Percentiles rank a stretch among this genome's conserved stretches.
Evolutionary conservation across 1,140 invertebrate genomes (phyloP).

Genomic region (Acromyrmex echinatior): DNA sequence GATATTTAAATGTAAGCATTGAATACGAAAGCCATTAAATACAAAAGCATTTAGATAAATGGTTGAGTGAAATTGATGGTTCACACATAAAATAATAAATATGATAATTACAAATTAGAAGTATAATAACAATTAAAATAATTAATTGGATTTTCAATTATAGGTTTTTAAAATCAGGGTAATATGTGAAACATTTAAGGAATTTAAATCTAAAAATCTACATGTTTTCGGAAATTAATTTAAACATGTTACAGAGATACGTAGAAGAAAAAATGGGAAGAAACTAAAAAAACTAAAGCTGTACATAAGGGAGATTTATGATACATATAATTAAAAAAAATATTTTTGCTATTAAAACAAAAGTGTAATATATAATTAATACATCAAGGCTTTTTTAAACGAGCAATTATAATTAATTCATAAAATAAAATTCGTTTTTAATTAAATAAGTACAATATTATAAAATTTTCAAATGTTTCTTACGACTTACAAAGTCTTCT

Average conservation of each 20-base stretch:
- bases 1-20: constrained; percentile 2
- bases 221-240: neutral
- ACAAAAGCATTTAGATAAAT: neutral
- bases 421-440: no score
- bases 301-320: neutral
- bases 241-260: neutral
- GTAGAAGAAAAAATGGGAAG: neutral
- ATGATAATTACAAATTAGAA: neutral
- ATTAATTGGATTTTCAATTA: neutral
- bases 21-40: constrained; percentile 12
- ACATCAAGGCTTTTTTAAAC: no score
- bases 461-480: no score
- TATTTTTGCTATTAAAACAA: neutral
- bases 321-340: neutral
- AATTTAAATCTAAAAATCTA: neutral
- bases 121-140: constrained; percentile 9
- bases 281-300: neutral
- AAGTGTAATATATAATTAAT: no score
- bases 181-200: neutral
- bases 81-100: neutral
- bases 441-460: no score
- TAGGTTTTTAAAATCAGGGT: neutral
- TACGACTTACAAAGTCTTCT: no score
- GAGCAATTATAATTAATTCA: no score
- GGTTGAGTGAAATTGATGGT: constrained; percentile 28